Base-by-base conservation (phyloP, 1,140 invertebrate genomes). In the Scaptomyza graminum region DNA sequence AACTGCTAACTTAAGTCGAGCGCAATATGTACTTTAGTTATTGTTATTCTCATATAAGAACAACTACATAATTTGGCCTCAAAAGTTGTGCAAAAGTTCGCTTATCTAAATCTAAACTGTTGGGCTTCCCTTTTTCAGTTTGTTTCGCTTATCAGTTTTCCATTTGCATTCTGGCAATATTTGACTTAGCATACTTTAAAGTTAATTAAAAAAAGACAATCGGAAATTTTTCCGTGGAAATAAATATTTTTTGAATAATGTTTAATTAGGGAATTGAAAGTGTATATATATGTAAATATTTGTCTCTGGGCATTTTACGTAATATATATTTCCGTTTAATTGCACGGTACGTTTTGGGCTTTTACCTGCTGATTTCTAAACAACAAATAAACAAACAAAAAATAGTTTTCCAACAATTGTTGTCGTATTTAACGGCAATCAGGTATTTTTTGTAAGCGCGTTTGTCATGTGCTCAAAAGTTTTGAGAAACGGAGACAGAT, bases 81-180 rank as follows among this genome's bases (percentile, higher is more conserved):
- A 7, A 12, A 44, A 67, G 47, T 54, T 68, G 49, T 52, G 65
- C 49, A 44, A 41, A 34, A 13, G 46, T 25, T 6, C 28, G 50
- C 31, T 69, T 69, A 69, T 69, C 66, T 68, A 6, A 44, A 13
- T 47, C 41, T n/a, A 62, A 18, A 49, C 11, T 39, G 41, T 52
- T 37, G 15, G 7, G 25, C 52, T 64, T 63, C 44, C 46, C 34
- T 37, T 37, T 37, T 16, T 3, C 37, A 6, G 2, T 34, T 11
- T 39, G 13, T 16, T 25, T 54, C 25, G 43, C 44, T 70, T 70
- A 70, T 70, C 60, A 64, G 46, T 44, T 64, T 34, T 64, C 60
- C 64, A 64, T 63, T 57, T 70, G 67, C 60, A 70, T 70, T 22
- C 34, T 9, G 54, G 44, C 63, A 70, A 70, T 70, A 70, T 70